Conservation (phyloP, 1,140 invertebrate genomes). For the Platyscapa corneri region DNA sequence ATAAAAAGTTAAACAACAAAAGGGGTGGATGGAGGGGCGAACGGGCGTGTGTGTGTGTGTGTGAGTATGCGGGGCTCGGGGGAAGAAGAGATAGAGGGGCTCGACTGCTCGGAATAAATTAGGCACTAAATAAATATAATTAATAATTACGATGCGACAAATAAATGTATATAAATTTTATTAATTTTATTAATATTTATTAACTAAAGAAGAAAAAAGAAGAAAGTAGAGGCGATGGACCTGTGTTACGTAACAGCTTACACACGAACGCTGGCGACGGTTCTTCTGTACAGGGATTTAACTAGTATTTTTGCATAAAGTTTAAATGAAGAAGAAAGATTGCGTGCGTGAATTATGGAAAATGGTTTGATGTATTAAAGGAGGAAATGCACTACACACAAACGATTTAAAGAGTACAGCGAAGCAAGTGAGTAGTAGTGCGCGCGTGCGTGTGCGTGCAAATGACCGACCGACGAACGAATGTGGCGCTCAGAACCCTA, state of each 20-base stretch:
- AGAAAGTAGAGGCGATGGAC: constrained; percentile 23
- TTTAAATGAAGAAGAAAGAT: constrained; percentile 54
- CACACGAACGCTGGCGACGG: constrained; percentile 55
- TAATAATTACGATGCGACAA: background rate
- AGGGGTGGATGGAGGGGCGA: too few relatives aligned
- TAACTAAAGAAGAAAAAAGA: constrained; percentile 3
- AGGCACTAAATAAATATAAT: constrained; percentile 58
- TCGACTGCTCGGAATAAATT: constrained; percentile 54
- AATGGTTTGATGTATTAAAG: constrained; percentile 38
- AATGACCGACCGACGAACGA: constrained; percentile 45
- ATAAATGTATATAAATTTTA: constrained; percentile 5
- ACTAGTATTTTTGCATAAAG: constrained; percentile 73
- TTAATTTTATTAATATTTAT: too few relatives aligned
- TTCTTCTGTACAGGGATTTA: constrained; percentile 72
- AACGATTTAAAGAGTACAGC: constrained; percentile 40
- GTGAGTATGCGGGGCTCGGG: too few relatives aligned
- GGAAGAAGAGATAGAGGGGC: background rate
- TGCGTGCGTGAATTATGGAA: constrained; percentile 12
- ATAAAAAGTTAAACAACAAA: background rate
- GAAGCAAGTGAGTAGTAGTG: background rate
- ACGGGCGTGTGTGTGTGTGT: too few relatives aligned
- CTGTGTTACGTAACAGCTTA: constrained; percentile 48
- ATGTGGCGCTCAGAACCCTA: constrained; percentile 7
- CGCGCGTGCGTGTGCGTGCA: constrained; percentile 37
- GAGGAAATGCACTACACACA: constrained; percentile 37